Base-by-base conservation (phyloP, 2,888 invertebrate species). In the Ophion obscuratus region DNA sequence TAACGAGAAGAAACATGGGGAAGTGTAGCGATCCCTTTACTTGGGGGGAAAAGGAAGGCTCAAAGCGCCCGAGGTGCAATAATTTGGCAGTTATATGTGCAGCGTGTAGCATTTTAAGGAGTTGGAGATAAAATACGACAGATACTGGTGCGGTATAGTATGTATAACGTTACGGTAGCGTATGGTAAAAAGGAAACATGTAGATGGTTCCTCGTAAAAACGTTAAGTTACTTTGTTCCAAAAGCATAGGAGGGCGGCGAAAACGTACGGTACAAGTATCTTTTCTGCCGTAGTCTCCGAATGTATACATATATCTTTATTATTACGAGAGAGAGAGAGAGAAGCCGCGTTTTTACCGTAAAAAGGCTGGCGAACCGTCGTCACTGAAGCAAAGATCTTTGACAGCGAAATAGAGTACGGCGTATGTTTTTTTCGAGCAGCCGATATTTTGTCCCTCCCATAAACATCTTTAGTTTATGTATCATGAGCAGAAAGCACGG, bases 381-480 rank as follows among this genome's bases (percentile, higher is more conserved):
- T 76, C 67, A 79, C 74, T 31, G 27, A 27, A 62, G 83, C 66
- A 20, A 17, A 44, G 84, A 67, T 84, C 81, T 81, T 66, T 61
- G 81, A 44, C 86, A 68, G 74, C 47, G 47, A 62, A 79, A 70
- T 44, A 70, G 17, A 62, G 61, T 53, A 61, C 24, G 68, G 47
- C 59, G 31, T 17, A 61, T 70, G 62, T 53, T 75, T 81, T 14
- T 31, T 31, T 31, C 44, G 61, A 84, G 74, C 78, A 81, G 40
- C 71, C 84, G 78, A 83, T 81, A 84, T 86, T 86, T 79, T 71
- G 86, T 84, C 83, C 66, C 66, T 57, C 47, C 78, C 78, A 84
- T 86, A 86, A 84, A 86, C 78, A 84, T 86, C 61, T 84, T 75
- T 67, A 78, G 70, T 81, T 86, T 78, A 86, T 78, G 78, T 70